Evolutionary conservation across 2,888 invertebrate genomes (phyloP), one percentile per base, ranked within the genome.

Genomic region (Eumacrocentrus americanus): DNA sequence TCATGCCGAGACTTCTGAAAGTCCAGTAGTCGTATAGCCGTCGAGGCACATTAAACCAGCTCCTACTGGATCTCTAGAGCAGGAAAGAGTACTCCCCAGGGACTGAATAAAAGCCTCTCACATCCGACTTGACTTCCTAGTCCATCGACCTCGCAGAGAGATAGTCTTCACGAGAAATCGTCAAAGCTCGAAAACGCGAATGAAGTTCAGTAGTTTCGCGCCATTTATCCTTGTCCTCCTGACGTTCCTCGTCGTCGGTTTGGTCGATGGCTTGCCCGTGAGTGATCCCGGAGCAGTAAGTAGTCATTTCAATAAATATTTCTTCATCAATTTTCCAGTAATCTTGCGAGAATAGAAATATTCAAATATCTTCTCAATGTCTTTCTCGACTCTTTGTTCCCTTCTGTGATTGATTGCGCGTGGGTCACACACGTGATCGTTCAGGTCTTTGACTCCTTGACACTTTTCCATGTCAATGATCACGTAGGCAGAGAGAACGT

Each of bases 281-380:
- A 77, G 77, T 58, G 76, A 77, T 66, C 75, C 79, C 42, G 79
- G 79, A 64, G 74, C 75, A 67, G 80, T 81, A 64, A 77, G 80
- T 77, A 68, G 59, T 62, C 51, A 51, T 9, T 51, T 50, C 18
- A 11, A 14, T 20, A 7, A 2, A n/a, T n/a, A 22, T 12, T 14
- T 52, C 11, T 18, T 29, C n/a, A 9, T 38, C 7, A 16, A 37
- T n/a, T 20, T 3, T 40, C 9, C 2, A 14, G 0, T 6, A 40
- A 12, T 22, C 7, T 14, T 2, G 4, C 12, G 1, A 20, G n/a
- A 22, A 2, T 12, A 7, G n/a, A 1, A 7, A 11, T 6, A 42
- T 7, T 6, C 38, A 2, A 6, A 35, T 20, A 18, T 16, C 18
- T 22, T 37, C 12, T 18, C 22, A 22, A 11, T 29, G 18, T 29